Base-by-base conservation (phyloP, 2,888 invertebrate genomes). In the Spodoptera littoralis region DNA sequence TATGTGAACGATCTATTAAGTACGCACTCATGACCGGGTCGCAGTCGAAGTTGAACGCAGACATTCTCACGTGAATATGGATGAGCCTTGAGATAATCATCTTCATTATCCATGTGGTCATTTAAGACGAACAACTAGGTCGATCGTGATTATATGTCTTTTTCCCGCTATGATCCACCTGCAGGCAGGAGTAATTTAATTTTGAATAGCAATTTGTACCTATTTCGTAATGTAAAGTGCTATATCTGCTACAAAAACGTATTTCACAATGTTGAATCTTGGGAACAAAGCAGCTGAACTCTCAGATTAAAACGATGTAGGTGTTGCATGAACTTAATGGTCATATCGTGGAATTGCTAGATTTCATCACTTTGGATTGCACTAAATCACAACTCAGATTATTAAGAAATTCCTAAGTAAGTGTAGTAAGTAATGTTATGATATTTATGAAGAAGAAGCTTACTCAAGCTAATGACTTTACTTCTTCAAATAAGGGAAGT, bases 141-240 rank as follows among this genome's bases (percentile, higher is more conserved):
- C 87, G 82, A 69, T 84, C 87, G 87, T 84, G 83, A 84, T 84
- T 81, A 84, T 87, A 81, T 84, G 81, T 82, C 86, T 84, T 85
- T 84, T 88, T 85, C 83, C 62, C 65, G 71, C 65, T 67, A 69
- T 52, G 57, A 66, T 53, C 46, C 49, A 59, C 46, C 64, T 51
- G 64, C 58, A 70, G 62, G 46, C 65, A 56, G 55, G 42, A 60
- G 53, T 60, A 65, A 77, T 70, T 77, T 73, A 65, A 70, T 76
- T 70, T 72, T 56, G 60, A 68, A 64, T 51, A 66, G 70, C 59
- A 73, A 73, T 62, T 68, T 68, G 54, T 51, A 36, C 36, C 8
- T 6, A 57, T 79, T 77, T 79, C 70, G 61, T 63, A 65, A 77
- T 30, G 50, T 51, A 50, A 60, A 65, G 49, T 55, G 49, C 43